Base-by-base conservation (phyloP, 1,140 invertebrate genomes). In the Drosophila sechellia region DNA sequence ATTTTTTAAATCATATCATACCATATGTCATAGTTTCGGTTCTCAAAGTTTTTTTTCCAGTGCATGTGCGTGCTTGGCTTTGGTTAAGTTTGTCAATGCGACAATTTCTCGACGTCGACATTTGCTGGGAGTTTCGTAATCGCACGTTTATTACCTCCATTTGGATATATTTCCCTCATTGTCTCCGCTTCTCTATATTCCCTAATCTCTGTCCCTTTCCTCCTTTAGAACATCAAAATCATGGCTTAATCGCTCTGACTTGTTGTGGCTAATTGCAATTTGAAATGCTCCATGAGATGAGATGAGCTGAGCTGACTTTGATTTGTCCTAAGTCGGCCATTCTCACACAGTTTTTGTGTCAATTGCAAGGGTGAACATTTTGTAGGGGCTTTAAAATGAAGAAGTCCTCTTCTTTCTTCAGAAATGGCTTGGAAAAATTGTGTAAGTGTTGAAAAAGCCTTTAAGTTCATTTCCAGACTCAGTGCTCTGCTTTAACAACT, bases 181-280 rank as follows among this genome's bases (percentile, higher is more conserved):
- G 35, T 52, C 45, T 68, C 20, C n/a, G 5, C n/a, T 4, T 39
- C 27, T 17, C 17, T 52, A 4, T 45, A 10, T 27, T 37, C 34
- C 42, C 39, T 20, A 31, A 35, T 54, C 48, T 20, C 12, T 13
- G 13, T 68, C 17, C 15, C 31, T 35, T 31, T 20, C 58, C 61
- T 31, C 10, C 34, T 69, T 20, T 55, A 37, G 37, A 49, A 25
- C 66, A 69, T 69, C 63, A 69, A 69, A 69, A 69, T 69, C 68
- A 71, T 53, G 66, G 48, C 63, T 77, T 77, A 77, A 77, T 77
- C 73, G 58, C 63, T 57, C 56, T 70, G 64, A 43, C 64, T 70
- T 69, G 66, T 53, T 77, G 75, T 59, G 73, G 75, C 75, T 77
- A 77, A 77, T 77, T 77, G 75, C 73, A 70, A 77, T 77, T 77